phyloP scores from a whole-genome alignment of 2,888 invertebrate genomes.

The Notodonta dromedarius region DNA sequence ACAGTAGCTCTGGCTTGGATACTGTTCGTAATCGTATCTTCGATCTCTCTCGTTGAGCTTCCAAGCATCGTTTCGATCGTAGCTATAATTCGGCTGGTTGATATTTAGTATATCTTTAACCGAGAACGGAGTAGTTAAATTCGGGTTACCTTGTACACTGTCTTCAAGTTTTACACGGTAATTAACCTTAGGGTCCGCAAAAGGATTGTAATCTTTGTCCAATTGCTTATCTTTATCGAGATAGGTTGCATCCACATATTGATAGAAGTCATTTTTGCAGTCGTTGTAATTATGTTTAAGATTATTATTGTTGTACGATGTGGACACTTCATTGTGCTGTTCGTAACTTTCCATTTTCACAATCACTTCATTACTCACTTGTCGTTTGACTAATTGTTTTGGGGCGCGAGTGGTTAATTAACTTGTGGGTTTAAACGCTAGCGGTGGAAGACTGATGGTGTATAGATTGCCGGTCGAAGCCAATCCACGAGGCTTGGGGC shows the following conservation, averaged over 20 bases:
- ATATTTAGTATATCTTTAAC: conserved; percentile 76
- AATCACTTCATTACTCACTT: conserved; percentile 55
- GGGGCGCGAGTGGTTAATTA: conserved; percentile 53
- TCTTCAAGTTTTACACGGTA: conserved; percentile 64
- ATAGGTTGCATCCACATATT: conserved; percentile 49
- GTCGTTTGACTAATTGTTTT: conserved; percentile 53
- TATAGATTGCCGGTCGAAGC: conserved; percentile 63
- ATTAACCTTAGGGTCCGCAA: conserved; percentile 47
- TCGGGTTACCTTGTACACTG: conserved; percentile 39
- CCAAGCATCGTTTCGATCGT: conserved; percentile 68
- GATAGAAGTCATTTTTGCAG: conserved; percentile 61
- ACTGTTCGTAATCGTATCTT: conserved; percentile 61
- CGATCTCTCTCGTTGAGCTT: conserved; percentile 61
- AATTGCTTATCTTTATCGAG: conserved; percentile 50
- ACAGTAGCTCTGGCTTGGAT: conserved; percentile 59
- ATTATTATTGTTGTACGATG: conserved; percentile 66
- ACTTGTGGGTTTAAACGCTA: conserved; percentile 65
- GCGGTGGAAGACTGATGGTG: conserved; percentile 76
- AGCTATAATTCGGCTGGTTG: conserved; percentile 61
- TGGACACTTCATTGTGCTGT: conserved; percentile 70
- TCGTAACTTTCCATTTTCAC: conserved; percentile 69
- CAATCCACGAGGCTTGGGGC: conserved; percentile 66
- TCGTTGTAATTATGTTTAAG: conserved; percentile 65
- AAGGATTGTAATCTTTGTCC: conserved; percentile 42
- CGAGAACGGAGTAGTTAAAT: conserved; percentile 68